Conservation (phyloP, 1,140 invertebrate genomes). For the Bombus pascuorum region DNA sequence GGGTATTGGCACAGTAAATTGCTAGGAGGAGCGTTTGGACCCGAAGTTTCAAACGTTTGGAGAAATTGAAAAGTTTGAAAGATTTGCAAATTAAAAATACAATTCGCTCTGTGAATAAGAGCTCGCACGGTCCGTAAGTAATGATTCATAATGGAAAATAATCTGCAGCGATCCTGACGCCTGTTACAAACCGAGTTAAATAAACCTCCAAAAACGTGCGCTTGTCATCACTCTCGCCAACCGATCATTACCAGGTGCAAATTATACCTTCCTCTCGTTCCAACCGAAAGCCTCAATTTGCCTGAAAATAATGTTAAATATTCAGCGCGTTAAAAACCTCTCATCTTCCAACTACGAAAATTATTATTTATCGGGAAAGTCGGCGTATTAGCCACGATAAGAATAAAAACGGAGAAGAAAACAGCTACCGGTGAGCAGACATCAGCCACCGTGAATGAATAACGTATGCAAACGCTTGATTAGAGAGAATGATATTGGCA, state of each 20-base stretch:
- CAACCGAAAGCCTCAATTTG: background rate
- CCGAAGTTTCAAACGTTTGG: background rate
- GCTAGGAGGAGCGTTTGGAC: too few relatives aligned
- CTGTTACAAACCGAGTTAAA: background rate
- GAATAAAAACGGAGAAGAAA: background rate
- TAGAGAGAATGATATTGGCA: slow-evolving; percentile 39
- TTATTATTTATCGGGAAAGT: slow-evolving; percentile 22
- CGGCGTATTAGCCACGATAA: background rate
- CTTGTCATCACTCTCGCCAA: background rate
- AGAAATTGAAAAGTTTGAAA: background rate
- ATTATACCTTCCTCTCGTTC: background rate
- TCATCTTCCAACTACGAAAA: background rate
- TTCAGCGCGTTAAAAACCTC: background rate
- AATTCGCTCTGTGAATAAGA: too few relatives aligned
- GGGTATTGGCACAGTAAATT: too few relatives aligned
- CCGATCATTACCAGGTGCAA: background rate
- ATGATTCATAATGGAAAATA: background rate
- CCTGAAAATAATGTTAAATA: background rate
- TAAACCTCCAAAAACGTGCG: background rate
- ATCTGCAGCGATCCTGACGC: background rate
- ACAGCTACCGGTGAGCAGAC: background rate
- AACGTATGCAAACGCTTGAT: slow-evolving; percentile 21
- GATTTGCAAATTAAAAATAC: background rate
- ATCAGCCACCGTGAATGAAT: background rate
- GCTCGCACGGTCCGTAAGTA: too few relatives aligned